Conservation (phyloP, 1,140 invertebrate genomes). For the Trigoniulus corallinus region DNA sequence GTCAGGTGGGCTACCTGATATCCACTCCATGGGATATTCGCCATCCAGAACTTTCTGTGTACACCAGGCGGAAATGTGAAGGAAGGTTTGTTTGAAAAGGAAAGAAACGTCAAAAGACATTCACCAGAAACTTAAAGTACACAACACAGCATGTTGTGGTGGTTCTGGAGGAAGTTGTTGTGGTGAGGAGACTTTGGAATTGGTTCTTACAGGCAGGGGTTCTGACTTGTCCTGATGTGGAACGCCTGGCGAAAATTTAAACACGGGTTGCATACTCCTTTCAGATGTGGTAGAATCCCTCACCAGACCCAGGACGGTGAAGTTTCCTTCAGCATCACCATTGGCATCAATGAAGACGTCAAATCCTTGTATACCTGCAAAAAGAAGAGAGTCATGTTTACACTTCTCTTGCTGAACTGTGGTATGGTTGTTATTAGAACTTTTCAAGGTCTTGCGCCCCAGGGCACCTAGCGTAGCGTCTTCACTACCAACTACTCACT, state of each 20-base stretch:
- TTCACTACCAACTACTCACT: no score
- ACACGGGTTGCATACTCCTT: constrained; percentile 48
- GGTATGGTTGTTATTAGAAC: no score
- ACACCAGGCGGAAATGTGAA: no score
- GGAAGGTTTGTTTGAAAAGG: no score
- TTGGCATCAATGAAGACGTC: constrained; percentile 67
- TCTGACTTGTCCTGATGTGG: not conserved
- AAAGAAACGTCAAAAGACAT: no score
- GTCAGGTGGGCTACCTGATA: constrained; percentile 36
- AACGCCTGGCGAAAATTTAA: not conserved
- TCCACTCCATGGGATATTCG: constrained; percentile 49
- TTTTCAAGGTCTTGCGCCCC: no score
- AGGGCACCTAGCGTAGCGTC: no score
- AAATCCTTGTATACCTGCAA: constrained; percentile 34
- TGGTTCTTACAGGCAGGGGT: not conserved
- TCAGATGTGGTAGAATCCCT: constrained; percentile 30
- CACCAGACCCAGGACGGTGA: constrained; percentile 58
- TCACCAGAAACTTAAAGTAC: no score
- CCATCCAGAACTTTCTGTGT: constrained; percentile 37
- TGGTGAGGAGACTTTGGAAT: no score
- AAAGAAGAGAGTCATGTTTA: not conserved
- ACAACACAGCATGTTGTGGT: no score
- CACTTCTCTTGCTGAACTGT: no score
- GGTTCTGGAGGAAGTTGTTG: no score
- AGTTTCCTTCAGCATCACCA: constrained; percentile 81